Conservation (phyloP, 2,888 invertebrate genomes). For the Limnephilus auricula region DNA sequence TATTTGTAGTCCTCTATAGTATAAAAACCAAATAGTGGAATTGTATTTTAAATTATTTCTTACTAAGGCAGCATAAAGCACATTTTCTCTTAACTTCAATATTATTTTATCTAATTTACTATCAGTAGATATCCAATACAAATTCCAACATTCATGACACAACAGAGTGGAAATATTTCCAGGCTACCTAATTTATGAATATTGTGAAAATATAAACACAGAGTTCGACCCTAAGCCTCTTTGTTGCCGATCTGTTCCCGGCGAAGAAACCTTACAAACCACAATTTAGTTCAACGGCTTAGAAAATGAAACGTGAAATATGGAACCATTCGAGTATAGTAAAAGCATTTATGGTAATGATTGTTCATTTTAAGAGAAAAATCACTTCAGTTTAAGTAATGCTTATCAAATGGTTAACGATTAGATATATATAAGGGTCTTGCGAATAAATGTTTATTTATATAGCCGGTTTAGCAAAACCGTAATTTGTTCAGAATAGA, state of each 20-base stretch:
- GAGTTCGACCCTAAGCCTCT: not conserved
- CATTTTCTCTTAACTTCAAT: too few relatives aligned
- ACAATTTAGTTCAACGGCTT: not conserved
- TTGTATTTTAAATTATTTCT: too few relatives aligned
- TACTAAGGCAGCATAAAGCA: too few relatives aligned
- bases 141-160: not conserved
- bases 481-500: too few relatives aligned
- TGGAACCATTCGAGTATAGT: too few relatives aligned
- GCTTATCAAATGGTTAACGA: not conserved
- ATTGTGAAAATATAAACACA: not conserved
- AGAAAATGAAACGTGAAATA: not conserved
- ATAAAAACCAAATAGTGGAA: too few relatives aligned
- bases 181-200: not conserved
- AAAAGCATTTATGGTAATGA: too few relatives aligned
- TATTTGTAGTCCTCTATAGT: too few relatives aligned
- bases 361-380: not conserved
- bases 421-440: not conserved
- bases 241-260: not conserved
- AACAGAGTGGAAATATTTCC: not conserved
- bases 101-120: not conserved
- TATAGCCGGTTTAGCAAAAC: too few relatives aligned
- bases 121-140: not conserved
- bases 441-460: not conserved
- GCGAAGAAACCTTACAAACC: not conserved
- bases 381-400: not conserved